Base-by-base conservation (phyloP, 2,113 vertebrate genomes). In the Perca schrenkii region DNA sequence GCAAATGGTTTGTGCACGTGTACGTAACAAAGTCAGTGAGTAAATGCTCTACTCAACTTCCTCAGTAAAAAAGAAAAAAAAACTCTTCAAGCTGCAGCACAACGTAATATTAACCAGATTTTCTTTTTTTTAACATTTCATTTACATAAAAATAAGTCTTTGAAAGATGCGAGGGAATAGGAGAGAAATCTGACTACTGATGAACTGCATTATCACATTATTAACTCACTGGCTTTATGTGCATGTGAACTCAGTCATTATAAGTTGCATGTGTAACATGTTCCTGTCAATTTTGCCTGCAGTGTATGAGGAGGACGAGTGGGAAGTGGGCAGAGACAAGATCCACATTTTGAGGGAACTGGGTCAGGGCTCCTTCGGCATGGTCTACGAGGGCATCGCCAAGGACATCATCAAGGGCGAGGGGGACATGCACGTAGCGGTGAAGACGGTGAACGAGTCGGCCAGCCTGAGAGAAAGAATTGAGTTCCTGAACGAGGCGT, bases 401-500 rank as follows among this genome's bases (percentile, higher is more conserved):
- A 97, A 95, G 90, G 98, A 98, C 90, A 96, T 99, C 3, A 91
- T 99, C 60, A 98, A 98, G 91, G 98, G 98, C 0, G 97, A 98
- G 90, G 82, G 92, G 0, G 96, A 98, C 76, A 96, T 95, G 0
- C 95, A 83, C 0, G 98, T 99, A 1, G 98, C 98, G 0, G 98
- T 99, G 82, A 99, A 99, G 93, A 99, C 98, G 0, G 98, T 99
- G 40, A 99, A 99, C 0, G 98, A 99, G 75, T 96, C 97, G 0
- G 97, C 98, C 89, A 99, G 97, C 74, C 96, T 99, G 69, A 95
- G 98, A 0, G 98, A 99, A 92, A 95, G 98, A 69, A 99, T 99
- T 0, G 98, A 99, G 93, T 99, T 99, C 93, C 94, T 99, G 77
- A 99, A 99, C 0, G 98, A 99, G 87, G 98, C 98, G 4, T 99